phyloP scores from a whole-genome alignment of 2,888 invertebrate genomes.

The Pyrgus malvae region DNA sequence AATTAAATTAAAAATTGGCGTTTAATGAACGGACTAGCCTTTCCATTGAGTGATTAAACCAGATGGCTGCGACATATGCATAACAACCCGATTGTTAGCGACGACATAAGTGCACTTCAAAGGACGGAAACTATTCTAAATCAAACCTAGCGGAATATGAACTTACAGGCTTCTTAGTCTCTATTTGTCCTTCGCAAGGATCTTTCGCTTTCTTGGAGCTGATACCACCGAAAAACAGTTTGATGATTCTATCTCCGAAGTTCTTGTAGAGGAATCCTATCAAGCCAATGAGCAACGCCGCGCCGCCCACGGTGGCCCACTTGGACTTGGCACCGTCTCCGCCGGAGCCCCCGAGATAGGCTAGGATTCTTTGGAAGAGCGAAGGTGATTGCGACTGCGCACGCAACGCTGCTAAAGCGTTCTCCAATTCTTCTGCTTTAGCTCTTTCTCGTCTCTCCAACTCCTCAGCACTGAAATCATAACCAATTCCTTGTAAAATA shows the following conservation, averaged over 20 bases:
- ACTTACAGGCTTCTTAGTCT: not conserved
- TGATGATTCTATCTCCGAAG: constrained; percentile 24
- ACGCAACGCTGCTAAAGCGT: constrained; percentile 1
- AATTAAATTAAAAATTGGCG: no score
- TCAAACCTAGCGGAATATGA: no score
- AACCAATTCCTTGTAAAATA: no score
- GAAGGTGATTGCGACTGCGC: constrained; percentile 8
- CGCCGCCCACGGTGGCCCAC: constrained; percentile 40
- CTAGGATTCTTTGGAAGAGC: constrained; percentile 26
- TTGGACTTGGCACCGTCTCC: constrained; percentile 31
- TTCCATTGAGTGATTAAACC: no score
- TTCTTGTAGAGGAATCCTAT: constrained; percentile 33
- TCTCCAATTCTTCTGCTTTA: constrained; percentile 10
- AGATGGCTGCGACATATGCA: no score
- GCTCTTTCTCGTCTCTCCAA: constrained; percentile 33
- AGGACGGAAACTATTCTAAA: no score
- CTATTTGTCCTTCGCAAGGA: not conserved
- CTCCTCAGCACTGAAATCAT: constrained; percentile 46
- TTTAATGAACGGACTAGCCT: no score
- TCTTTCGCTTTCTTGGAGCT: not conserved
- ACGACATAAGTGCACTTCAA: no score
- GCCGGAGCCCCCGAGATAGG: constrained; percentile 19
- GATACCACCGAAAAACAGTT: no score
- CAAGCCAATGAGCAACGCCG: constrained; percentile 31
- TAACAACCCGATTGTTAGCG: no score